Conservation (phyloP, 2,113 vertebrate genomes). For the Elanoides forficatus region DNA sequence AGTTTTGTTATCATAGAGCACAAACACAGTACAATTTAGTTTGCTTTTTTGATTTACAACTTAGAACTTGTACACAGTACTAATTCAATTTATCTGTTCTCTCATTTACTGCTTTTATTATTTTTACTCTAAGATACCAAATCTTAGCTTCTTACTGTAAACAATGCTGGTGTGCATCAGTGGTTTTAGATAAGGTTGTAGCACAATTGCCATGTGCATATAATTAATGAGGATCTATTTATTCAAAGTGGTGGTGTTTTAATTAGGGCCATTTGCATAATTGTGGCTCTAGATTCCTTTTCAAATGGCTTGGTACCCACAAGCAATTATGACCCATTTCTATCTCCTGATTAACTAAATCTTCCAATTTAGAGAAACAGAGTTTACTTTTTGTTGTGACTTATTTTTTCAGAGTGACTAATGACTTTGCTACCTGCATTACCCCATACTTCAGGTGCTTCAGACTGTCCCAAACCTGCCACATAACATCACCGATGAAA, state of each 20-base stretch:
- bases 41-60: background rate
- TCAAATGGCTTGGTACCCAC: background rate
- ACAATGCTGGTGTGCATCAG: background rate
- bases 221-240: background rate
- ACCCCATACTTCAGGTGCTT: background rate
- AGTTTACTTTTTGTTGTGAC: background rate
- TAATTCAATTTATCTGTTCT: background rate
- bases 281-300: background rate
- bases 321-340: background rate
- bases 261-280: background rate
- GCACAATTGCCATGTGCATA: background rate
- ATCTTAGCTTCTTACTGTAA: background rate
- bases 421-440: background rate
- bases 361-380: background rate
- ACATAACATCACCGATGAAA: background rate
- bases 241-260: background rate
- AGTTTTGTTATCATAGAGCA: background rate
- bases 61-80: background rate
- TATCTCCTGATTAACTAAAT: background rate
- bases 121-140: background rate
- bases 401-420: background rate
- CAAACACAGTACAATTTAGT: background rate
- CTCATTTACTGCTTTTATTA: background rate
- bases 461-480: background rate
- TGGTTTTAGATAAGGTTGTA: background rate